phyloP scores from a whole-genome alignment of 2,888 invertebrate genomes.

The Amblyteles armatorius region DNA sequence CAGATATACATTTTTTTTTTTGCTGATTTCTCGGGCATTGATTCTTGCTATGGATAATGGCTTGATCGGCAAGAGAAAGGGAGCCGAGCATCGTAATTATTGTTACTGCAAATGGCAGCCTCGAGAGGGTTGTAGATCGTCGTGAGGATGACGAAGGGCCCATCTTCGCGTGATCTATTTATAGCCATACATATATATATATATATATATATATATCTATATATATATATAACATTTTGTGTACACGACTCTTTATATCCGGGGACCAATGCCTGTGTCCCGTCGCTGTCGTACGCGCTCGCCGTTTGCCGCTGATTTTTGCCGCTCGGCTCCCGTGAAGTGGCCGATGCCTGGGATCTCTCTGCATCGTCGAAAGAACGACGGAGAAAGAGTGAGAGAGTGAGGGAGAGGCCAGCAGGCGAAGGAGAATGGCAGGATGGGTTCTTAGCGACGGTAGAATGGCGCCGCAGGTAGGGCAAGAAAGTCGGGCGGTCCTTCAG shows the following conservation, averaged over 20 bases:
- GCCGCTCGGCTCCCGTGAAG: conserved; percentile 25
- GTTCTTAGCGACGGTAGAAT: conserved; percentile 78
- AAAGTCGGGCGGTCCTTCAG: conserved; percentile 82
- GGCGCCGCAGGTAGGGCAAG: conserved; percentile 83
- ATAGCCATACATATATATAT: neutral
- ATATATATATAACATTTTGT: conserved; percentile 10
- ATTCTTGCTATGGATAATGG: neutral
- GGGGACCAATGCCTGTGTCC: conserved; percentile 41
- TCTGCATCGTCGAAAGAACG: conserved; percentile 3
- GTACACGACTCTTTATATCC: conserved; percentile 34
- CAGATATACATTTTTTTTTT: neutral
- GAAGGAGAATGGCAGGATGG: conserved; percentile 73
- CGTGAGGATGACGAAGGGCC: neutral
- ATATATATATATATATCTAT: neutral
- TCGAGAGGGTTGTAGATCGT: neutral
- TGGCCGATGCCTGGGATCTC: conserved; percentile 32
- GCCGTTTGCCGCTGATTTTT: conserved; percentile 11
- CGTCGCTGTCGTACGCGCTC: conserved; percentile 33
- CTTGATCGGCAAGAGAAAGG: neutral
- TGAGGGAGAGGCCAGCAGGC: conserved; percentile 36
- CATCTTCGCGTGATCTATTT: conserved; percentile 1
- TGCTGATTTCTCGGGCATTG: neutral
- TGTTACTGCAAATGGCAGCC: neutral
- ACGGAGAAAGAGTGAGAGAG: conserved; percentile 4
- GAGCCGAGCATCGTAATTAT: neutral